These are phyloP conservation scores for Incurvaria masculella DNA, from an alignment of 2,888 invertebrate species.

Conservation along the genomic window DNA sequence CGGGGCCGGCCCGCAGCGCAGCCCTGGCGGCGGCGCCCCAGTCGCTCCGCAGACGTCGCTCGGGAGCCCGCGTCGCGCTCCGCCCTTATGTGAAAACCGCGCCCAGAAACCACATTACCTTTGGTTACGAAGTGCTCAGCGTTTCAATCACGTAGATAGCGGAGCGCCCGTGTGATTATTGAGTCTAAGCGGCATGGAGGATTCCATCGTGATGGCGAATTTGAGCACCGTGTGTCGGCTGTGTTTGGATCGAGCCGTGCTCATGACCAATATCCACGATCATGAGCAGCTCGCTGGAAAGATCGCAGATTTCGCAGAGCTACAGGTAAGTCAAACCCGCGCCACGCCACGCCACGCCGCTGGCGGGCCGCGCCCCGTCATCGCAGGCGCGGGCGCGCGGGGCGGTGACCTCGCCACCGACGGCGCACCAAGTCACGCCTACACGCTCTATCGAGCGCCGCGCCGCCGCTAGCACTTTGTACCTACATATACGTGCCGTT, in stretches of 20 bases:
- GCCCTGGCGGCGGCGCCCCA: constrained; percentile 52
- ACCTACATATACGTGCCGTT: not conserved
- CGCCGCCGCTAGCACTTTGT: not conserved
- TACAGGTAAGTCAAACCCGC: constrained; percentile 36
- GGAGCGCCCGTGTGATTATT: constrained; percentile 6
- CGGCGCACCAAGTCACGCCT: not conserved
- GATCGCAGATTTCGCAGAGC: constrained; percentile 52
- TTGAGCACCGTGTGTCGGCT: constrained; percentile 64
- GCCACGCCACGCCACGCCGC: not conserved
- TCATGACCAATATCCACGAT: constrained; percentile 30
- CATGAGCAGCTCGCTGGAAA: constrained; percentile 19
- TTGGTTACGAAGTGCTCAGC: not conserved
- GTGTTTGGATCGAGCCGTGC: constrained; percentile 61
- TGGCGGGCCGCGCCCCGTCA: not conserved
- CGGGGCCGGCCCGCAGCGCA: constrained; percentile 35
- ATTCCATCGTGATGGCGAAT: constrained; percentile 55
- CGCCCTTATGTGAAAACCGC: constrained; percentile 8
- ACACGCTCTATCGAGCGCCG: not conserved
- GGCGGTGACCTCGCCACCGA: constrained; percentile 3
- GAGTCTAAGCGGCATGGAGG: constrained; percentile 31
- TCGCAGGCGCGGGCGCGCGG: not conserved
- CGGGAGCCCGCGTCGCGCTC: constrained; percentile 23
- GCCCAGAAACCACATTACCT: constrained; percentile 21
- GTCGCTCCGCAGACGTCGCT: constrained; percentile 52
- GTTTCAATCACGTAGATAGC: not conserved